Evolutionary conservation across 2,113 vertebrate species (phyloP).

Genomic region (Haemorhous mexicanus): DNA sequence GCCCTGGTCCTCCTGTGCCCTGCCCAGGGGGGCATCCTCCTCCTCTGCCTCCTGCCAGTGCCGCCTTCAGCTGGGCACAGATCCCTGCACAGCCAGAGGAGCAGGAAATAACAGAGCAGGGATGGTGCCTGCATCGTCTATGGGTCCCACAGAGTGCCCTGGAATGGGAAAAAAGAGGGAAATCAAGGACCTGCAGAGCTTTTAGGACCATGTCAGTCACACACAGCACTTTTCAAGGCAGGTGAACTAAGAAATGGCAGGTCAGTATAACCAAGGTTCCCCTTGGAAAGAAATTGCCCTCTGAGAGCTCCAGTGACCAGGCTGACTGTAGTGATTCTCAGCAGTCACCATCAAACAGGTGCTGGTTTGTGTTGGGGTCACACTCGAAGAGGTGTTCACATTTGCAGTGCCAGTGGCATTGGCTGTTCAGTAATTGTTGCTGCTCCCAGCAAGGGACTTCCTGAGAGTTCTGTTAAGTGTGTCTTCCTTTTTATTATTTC

Average conservation of each 20-base stretch:
- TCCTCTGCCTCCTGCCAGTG: slow-evolving; percentile 37
- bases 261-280: not conserved
- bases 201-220: not conserved
- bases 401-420: not conserved
- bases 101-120: slow-evolving; percentile 64
- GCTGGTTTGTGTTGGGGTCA: not conserved
- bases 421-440: not conserved
- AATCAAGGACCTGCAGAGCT: not conserved
- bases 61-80: slow-evolving; percentile 47
- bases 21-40: not conserved
- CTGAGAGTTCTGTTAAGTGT: not conserved
- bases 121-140: slow-evolving; percentile 75
- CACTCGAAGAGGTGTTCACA: not conserved
- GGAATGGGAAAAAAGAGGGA: not conserved
- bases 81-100: slow-evolving; percentile 58
- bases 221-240: not conserved
- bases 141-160: slow-evolving; percentile 16
- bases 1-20: not conserved
- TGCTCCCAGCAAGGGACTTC: not conserved
- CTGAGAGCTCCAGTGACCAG: not conserved
- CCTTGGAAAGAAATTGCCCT: not conserved
- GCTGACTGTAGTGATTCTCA: not conserved
- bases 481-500: not conserved
- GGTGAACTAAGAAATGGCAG: not conserved
- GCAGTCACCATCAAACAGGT: not conserved